Percentiles rank a stretch among this genome's conserved stretches.
Conservation (phyloP, 2,113 vertebrate genomes). For the Cyprinodon variegatus region DNA sequence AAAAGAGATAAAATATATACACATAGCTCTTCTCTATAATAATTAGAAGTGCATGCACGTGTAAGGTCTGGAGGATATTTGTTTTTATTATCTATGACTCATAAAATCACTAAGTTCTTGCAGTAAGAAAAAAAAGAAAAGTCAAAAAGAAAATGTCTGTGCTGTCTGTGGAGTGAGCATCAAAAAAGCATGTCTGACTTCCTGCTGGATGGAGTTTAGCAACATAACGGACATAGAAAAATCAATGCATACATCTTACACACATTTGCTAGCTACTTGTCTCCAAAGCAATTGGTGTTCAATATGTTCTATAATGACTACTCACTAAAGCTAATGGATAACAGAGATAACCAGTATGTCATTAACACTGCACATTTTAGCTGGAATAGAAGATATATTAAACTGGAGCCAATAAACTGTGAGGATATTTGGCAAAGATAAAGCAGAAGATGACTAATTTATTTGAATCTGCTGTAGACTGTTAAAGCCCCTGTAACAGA, state of each 20-base stretch:
- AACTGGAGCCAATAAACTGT: conserved; percentile 28
- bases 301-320: conserved; percentile 74
- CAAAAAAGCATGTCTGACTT: neutral
- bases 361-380: conserved; percentile 60
- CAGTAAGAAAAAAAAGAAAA: neutral
- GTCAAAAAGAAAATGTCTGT: conserved; percentile 1
- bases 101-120: conserved; percentile 3
- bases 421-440: conserved; percentile 20
- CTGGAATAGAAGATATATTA: conserved; percentile 37
- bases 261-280: conserved; percentile 47
- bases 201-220: conserved; percentile 50
- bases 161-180: conserved; percentile 17
- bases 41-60: conserved; percentile 8
- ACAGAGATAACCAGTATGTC: conserved; percentile 71
- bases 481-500: conserved; percentile 3
- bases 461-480: conserved; percentile 8
- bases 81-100: conserved; percentile 12
- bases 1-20: no score
- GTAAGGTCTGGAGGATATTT: neutral
- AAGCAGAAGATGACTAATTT: neutral
- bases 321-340: conserved; percentile 60
- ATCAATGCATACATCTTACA: conserved; percentile 27
- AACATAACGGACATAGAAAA: conserved; percentile 29
- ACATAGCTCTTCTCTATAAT: no score
- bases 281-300: conserved; percentile 64